Evolutionary conservation across 2,113 vertebrate genomes (phyloP), one percentile per base, ranked within the genome.

Genomic region (Calidris pygmaea): DNA sequence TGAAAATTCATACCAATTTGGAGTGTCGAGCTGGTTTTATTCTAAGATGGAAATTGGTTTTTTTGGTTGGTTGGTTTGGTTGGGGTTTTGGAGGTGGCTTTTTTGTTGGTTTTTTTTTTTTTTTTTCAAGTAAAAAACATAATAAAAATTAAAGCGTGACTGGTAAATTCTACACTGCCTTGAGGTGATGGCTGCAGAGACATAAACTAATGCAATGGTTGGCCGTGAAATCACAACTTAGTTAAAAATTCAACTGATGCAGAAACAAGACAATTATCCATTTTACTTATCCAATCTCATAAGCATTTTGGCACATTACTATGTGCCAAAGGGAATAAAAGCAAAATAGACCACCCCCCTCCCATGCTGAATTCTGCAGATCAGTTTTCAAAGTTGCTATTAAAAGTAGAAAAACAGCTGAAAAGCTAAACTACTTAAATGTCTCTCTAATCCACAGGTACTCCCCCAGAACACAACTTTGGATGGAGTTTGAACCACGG

Each of bases 261-360:
- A 50, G 55, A 90, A 87, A 45, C 7, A 67, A 50, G 45, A 14
- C 8, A 56, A 55, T 79, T 22, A 60, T 14, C 35, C 6, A 6
- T 48, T 90, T 87, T 75, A n/a, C 3, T 63, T 90, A 34, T 21
- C 12, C 21, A 34, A 20, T 47, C 17, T 79, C 37, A 23, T 48
- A 26, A 58, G 6, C 18, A 27, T 77, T 77, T 95, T 58, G 24
- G 37, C 37, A 39, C 37, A 39, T 12, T n/a, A 8, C 15, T 20
- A 3, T 24, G 34, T 77, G 27, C 43, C 37, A 82, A 63, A 62
- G 30, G n/a, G 18, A 79, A 47, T 70, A 70, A 78, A 70, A 58
- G 0, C 16, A 68, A 70, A 86, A 45, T 0, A n/a, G 17, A 27
- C 9, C 5, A 12, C 7, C 14, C 22, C 4, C 4, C 5, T 48